Evolutionary conservation across 1,140 invertebrate species (phyloP).

Genomic region (Lucilia sericata): DNA sequence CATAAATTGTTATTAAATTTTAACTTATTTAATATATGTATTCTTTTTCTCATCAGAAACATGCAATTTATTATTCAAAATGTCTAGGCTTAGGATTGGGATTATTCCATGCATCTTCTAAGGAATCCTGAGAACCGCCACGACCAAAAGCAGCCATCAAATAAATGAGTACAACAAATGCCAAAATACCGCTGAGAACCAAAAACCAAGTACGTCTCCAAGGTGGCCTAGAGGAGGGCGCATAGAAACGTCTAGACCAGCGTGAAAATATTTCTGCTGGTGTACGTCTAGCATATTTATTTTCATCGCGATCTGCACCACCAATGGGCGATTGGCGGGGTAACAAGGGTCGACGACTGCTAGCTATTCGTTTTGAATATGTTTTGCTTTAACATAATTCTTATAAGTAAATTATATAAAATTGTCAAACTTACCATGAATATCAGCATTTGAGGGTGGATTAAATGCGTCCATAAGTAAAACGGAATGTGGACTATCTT

Average conservation of each 20-base stretch:
- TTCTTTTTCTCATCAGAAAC: not conserved
- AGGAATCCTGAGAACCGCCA: conserved; percentile 51
- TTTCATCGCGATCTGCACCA: conserved; percentile 65
- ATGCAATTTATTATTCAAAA: conserved; percentile 55
- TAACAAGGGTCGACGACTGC: conserved; percentile 60
- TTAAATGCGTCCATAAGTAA: conserved; percentile 66
- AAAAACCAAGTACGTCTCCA: conserved; percentile 67
- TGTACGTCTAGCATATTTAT: conserved; percentile 65
- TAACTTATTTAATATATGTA: not conserved
- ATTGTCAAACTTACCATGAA: conserved; percentile 54
- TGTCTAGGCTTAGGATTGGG: conserved; percentile 64
- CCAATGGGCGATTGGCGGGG: conserved; percentile 65
- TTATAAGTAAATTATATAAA: conserved; percentile 3
- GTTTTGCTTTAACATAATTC: not conserved
- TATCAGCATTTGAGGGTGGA: conserved; percentile 60
- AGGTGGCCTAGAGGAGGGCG: conserved; percentile 65
- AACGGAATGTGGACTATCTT: conserved; percentile 65
- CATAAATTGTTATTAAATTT: not conserved
- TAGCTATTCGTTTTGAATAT: conserved; percentile 50
- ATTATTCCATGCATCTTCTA: conserved; percentile 63
- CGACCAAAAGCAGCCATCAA: conserved; percentile 64
- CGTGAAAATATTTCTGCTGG: conserved; percentile 65
- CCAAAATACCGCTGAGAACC: conserved; percentile 59
- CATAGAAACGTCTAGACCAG: conserved; percentile 66
- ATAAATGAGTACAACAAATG: conserved; percentile 62